These are phyloP conservation scores for Amphimedon queenslandica DNA, from an alignment of 37 sponge, comb jelly and placozoan genomes.

Conservation along the genomic window DNA sequence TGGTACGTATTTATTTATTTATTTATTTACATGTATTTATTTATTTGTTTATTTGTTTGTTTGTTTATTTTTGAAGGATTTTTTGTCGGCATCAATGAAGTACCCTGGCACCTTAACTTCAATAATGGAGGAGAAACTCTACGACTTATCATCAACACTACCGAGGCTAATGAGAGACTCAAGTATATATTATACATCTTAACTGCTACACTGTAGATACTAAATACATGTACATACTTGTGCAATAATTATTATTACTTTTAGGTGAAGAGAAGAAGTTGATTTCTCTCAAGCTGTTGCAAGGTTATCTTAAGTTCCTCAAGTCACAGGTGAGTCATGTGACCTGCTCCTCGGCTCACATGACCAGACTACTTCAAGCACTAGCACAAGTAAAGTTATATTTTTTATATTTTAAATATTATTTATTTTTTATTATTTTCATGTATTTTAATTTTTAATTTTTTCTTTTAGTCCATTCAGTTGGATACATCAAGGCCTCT, in stretches of 20 bases:
- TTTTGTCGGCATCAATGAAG: no score
- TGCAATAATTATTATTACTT: constrained; percentile 2
- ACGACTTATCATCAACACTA: constrained; percentile 32
- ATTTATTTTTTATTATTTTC: not conserved
- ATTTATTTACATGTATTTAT: no score
- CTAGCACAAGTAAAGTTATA: constrained; percentile 37
- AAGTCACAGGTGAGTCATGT: constrained; percentile 31
- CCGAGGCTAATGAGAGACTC: constrained; percentile 44
- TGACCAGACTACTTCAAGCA: constrained; percentile 38
- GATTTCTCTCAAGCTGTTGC: constrained; percentile 45
- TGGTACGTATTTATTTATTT: no score
- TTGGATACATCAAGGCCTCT: not conserved
- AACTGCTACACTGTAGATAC: no score
- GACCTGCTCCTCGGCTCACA: constrained; percentile 53
- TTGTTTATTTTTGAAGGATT: no score
- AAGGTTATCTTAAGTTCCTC: constrained; percentile 57
- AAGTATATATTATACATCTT: no score
- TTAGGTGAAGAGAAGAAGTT: constrained; percentile 40
- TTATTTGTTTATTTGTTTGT: no score
- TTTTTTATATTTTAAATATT: not conserved
- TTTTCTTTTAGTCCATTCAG: not conserved
- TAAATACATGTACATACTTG: constrained; percentile 2
- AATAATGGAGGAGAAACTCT: constrained; percentile 43
- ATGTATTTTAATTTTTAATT: constrained; percentile 3
- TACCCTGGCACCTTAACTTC: constrained; percentile 12